Evolutionary conservation across 2,797 vertebrate species (phyloP).

Genomic region (Mus caroli): DNA sequence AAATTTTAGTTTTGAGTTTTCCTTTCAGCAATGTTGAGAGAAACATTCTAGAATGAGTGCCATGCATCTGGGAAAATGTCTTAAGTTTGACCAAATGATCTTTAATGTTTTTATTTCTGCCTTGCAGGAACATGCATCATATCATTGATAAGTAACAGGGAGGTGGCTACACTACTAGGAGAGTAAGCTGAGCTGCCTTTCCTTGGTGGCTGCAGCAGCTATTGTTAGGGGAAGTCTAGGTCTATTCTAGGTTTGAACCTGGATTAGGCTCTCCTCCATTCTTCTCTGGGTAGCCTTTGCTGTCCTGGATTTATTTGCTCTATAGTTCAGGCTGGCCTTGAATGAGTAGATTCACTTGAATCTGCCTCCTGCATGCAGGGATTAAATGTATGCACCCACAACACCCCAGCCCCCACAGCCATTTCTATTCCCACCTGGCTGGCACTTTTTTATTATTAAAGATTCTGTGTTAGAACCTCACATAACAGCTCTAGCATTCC

Average conservation of each 20-base stretch:
- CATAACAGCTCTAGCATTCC: not conserved
- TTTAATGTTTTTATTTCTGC: not conserved
- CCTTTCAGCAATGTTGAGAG: not conserved
- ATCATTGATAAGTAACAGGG: not conserved
- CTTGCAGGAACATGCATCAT: not conserved
- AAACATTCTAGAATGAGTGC: not conserved
- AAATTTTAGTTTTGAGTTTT: conserved; percentile 19
- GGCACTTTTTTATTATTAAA: not conserved
- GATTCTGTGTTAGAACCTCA: not conserved
- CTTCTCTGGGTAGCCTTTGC: not conserved
- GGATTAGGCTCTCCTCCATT: not conserved
- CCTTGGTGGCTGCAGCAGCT: not conserved
- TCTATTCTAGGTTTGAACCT: not conserved
- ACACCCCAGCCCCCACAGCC: too few relatives aligned
- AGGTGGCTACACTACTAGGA: not conserved
- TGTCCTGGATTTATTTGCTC: not conserved
- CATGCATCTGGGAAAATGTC: not conserved
- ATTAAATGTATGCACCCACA: not conserved
- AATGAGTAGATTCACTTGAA: not conserved
- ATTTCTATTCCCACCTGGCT: not conserved
- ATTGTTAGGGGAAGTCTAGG: not conserved
- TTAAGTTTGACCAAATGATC: not conserved
- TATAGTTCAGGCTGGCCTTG: not conserved
- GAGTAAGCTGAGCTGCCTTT: not conserved
- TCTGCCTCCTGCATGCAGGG: not conserved